phyloP scores from a whole-genome alignment of 2,888 invertebrate genomes.

The Sarcophaga carnaria region DNA sequence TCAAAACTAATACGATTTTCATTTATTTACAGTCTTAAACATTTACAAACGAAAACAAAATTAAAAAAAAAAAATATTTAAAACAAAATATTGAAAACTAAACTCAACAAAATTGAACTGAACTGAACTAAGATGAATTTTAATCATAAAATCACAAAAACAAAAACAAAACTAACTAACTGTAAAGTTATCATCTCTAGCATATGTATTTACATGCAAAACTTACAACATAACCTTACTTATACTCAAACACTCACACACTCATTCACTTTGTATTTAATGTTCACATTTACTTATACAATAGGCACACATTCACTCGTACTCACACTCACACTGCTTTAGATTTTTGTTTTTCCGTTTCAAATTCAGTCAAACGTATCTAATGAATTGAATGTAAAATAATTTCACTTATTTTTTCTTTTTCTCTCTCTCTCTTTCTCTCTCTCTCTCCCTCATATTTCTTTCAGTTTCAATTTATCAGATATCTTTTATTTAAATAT shows the following conservation, averaged over 20 bases:
- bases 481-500: no score
- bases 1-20: not conserved
- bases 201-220: not conserved
- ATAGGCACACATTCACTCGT: no score
- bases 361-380: constrained; percentile 25
- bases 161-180: not conserved
- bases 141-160: not conserved
- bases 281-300: no score
- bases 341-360: not conserved
- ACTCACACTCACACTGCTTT: no score
- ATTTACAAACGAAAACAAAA: constrained; percentile 37
- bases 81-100: not conserved
- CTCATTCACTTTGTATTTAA: no score
- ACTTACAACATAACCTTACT: no score
- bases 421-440: no score
- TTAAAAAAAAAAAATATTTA: constrained; percentile 30
- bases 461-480: no score
- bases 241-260: no score
- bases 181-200: not conserved
- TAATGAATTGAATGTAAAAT: constrained; percentile 40
- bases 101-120: no score
- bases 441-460: no score
- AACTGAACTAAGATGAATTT: not conserved
- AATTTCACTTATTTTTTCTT: no score
- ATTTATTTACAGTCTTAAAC: constrained; percentile 45